Conservation (phyloP, 2,888 invertebrate genomes). For the Taphrorychus bicolor region DNA sequence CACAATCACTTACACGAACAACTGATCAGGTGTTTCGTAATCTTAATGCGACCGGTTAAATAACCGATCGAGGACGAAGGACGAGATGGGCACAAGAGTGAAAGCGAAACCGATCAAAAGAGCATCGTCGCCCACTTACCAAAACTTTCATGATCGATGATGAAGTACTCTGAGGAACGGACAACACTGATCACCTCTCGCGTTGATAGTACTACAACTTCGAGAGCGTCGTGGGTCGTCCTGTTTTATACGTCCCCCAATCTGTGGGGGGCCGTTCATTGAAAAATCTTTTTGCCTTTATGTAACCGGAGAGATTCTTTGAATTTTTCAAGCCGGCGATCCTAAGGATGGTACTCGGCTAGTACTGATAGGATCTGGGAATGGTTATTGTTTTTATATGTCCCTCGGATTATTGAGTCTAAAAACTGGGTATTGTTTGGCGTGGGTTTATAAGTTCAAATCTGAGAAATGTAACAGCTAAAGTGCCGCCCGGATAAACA, state of each 20-base stretch:
- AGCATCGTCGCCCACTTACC: constrained; percentile 8
- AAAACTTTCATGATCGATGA: constrained; percentile 10
- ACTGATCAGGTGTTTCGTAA: too few relatives aligned
- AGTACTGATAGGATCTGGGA: neutral
- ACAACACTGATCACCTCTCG: neutral
- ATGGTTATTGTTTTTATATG: too few relatives aligned
- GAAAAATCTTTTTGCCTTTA: constrained; percentile 4
- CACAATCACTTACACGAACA: neutral
- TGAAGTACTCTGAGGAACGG: neutral
- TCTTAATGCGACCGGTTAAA: neutral
- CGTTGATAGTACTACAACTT: constrained; percentile 1
- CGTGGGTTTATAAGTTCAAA: too few relatives aligned
- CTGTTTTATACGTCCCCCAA: neutral
- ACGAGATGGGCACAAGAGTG: too few relatives aligned
- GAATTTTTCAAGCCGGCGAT: neutral
- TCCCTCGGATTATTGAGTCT: too few relatives aligned
- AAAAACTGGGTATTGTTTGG: too few relatives aligned
- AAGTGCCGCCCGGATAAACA: too few relatives aligned
- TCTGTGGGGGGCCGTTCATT: constrained; percentile 1
- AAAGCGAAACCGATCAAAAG: neutral
- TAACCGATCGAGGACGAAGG: neutral
- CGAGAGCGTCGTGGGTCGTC: neutral
- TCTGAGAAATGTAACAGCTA: too few relatives aligned
- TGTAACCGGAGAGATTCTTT: constrained; percentile 4
- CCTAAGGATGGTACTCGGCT: neutral